phyloP scores from a whole-genome alignment of 1,140 invertebrate species.

The Drosophila setifemur region DNA sequence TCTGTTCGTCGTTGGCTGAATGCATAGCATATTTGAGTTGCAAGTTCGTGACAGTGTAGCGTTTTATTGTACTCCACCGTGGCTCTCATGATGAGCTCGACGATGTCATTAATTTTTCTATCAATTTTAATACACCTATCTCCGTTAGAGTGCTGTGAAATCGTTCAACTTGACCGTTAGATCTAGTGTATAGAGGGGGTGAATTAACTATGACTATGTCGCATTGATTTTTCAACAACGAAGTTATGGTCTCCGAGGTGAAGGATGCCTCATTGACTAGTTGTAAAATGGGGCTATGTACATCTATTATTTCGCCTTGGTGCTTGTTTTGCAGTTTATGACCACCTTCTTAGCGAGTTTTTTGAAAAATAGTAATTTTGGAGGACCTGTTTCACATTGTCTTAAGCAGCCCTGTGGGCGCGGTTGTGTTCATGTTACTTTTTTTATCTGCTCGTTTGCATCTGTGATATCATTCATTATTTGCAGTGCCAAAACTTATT shows the following conservation, averaged over 20 bases:
- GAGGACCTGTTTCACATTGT: conserved; percentile 30
- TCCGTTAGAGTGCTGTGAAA: neutral
- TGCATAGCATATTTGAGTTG: neutral
- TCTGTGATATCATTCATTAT: neutral
- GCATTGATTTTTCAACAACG: conserved; percentile 6
- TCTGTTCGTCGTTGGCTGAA: neutral
- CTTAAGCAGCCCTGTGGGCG: conserved; percentile 20
- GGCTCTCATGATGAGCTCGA: conserved; percentile 14
- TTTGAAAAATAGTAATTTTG: conserved; percentile 36
- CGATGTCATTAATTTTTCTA: conserved; percentile 18
- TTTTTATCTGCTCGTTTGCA: conserved; percentile 9
- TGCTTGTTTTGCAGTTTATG: conserved; percentile 24
- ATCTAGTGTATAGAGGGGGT: conserved; percentile 15
- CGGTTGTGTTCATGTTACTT: conserved; percentile 13
- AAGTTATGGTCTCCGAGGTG: conserved; percentile 18
- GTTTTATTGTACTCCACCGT: conserved; percentile 2
- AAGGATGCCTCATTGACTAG: conserved; percentile 26
- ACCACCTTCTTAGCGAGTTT: conserved; percentile 19
- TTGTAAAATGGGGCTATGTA: conserved; percentile 2
- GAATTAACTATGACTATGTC: conserved; percentile 10
- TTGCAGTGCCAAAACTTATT: conserved; percentile 20
- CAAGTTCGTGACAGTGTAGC: neutral
- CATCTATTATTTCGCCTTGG: neutral
- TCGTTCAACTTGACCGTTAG: conserved; percentile 17
- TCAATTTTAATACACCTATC: no score